Evolutionary conservation across 2,113 vertebrate species (phyloP).

Genomic region (Callocephalon fimbriatum): DNA sequence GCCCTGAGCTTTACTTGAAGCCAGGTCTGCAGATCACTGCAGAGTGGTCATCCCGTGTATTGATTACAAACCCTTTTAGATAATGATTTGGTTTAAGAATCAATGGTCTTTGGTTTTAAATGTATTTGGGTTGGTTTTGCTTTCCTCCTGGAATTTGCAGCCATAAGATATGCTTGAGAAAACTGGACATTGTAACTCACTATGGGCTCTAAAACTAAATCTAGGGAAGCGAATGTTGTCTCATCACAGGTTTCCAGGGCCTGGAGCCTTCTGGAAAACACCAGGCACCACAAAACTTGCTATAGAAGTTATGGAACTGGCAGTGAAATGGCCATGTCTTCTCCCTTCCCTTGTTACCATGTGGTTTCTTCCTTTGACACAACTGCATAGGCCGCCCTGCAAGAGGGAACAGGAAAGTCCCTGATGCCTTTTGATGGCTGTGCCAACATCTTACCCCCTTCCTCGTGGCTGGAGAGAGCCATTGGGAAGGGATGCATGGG

Average conservation of each 20-base stretch:
- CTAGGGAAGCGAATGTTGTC: neutral
- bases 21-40: neutral
- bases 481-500: neutral
- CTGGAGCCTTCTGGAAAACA: neutral
- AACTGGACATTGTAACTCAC: neutral
- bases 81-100: neutral
- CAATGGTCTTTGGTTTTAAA: rapidly evolving
- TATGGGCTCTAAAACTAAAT: neutral
- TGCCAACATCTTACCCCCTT: neutral
- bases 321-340: rapidly evolving
- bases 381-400: neutral
- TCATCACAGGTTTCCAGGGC: neutral
- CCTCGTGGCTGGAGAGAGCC: neutral
- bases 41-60: rapidly evolving
- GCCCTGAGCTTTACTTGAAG: rapidly evolving
- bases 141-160: neutral
- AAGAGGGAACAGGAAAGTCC: neutral
- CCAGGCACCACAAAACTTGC: neutral
- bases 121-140: neutral
- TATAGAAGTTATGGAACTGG: neutral
- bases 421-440: rapidly evolving
- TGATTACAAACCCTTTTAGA: neutral
- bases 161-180: neutral
- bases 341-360: neutral
- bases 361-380: neutral